phyloP scores from a whole-genome alignment of 2,888 invertebrate species.

The Embidobia sp. region DNA sequence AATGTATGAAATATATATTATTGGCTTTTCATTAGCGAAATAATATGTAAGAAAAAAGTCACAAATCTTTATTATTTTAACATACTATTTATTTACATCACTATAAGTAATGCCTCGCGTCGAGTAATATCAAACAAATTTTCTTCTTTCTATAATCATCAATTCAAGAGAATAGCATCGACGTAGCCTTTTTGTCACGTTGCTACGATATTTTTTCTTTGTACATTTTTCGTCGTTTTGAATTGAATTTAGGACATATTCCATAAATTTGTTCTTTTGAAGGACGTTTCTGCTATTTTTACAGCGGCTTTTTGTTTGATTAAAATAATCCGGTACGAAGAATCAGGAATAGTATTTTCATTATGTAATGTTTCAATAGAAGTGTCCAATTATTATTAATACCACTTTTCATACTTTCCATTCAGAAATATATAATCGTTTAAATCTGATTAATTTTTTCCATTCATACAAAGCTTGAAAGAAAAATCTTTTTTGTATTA shows the following conservation, averaged over 20 bases:
- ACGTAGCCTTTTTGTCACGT: background rate
- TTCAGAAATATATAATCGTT: too few species aligned
- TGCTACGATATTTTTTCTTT: background rate
- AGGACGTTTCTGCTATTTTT: too few species aligned
- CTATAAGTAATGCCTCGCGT: background rate
- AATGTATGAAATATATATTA: too few species aligned
- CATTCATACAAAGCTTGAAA: too few species aligned
- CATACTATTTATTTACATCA: background rate
- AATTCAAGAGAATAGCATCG: slow-evolving; percentile 2
- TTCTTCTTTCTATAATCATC: background rate
- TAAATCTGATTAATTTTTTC: background rate
- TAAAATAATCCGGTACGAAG: background rate
- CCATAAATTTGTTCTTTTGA: slow-evolving; percentile 2
- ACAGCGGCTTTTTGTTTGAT: background rate
- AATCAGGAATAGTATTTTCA: too few species aligned
- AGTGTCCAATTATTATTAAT: too few species aligned
- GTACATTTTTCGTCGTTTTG: slow-evolving; percentile 4
- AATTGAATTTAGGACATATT: slow-evolving; percentile 3
- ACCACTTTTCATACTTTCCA: too few species aligned
- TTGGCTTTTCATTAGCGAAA: too few species aligned
- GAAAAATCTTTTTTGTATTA: too few species aligned
- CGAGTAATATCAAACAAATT: slow-evolving; percentile 4
- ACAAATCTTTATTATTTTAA: background rate
- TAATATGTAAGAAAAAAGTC: background rate
- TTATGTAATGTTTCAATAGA: too few species aligned